phyloP scores from a whole-genome alignment of 1,140 invertebrate species.

The Elymnias hypermnestra region DNA sequence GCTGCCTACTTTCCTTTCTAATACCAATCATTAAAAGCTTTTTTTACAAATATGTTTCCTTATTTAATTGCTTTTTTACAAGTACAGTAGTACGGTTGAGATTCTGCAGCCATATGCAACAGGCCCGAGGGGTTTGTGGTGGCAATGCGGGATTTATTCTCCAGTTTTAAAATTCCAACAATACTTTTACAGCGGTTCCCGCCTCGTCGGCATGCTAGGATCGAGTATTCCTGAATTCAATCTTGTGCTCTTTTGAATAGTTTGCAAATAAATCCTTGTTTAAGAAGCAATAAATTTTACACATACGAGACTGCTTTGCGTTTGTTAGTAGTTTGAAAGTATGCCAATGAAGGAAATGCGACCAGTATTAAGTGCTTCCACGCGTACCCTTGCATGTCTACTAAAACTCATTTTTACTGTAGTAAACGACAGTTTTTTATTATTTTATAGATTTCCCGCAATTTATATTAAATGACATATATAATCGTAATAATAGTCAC shows the following conservation, averaged over 20 bases:
- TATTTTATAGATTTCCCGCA: no score
- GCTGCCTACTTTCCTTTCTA: no score
- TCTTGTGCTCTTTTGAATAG: constrained; percentile 18
- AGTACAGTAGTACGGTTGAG: constrained; percentile 1
- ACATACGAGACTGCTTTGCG: background rate
- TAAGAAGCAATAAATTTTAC: constrained; percentile 15
- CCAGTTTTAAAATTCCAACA: constrained; percentile 26
- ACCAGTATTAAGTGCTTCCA: no score
- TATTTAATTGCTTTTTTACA: background rate
- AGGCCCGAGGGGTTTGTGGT: constrained; percentile 11
- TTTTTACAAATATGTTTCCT: constrained; percentile 1
- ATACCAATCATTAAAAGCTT: constrained; percentile 5
- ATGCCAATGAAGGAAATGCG: background rate
- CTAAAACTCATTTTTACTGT: no score
- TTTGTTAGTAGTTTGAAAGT: background rate
- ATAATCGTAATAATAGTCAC: no score
- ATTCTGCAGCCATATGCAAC: constrained; percentile 6
- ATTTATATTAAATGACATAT: no score
- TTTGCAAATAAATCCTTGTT: constrained; percentile 19
- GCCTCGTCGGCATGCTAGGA: constrained; percentile 14
- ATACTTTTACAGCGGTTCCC: constrained; percentile 18
- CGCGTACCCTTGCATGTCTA: no score
- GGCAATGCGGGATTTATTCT: constrained; percentile 24
- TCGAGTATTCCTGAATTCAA: constrained; percentile 17
- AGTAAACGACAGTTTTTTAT: no score